A percentile compares a stretch with the other conserved stretches of the same genome.
Evolutionary conservation across 2,113 vertebrate genomes (phyloP).

Genomic region (Silurus asotus): DNA sequence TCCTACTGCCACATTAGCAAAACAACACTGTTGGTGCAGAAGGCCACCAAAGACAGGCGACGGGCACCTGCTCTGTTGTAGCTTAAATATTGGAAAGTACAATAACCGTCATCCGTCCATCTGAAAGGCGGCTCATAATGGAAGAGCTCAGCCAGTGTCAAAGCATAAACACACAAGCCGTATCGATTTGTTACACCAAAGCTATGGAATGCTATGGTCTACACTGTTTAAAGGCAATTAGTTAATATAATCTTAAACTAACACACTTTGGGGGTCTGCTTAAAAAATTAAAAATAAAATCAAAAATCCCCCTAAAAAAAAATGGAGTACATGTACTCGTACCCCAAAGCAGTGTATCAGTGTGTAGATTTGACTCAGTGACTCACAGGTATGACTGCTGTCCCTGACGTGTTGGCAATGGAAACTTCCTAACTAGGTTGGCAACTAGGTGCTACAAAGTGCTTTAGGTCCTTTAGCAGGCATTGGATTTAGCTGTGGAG

Average conservation of each 20-base stretch:
- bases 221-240: slow-evolving; percentile 75
- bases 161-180: slow-evolving; percentile 31
- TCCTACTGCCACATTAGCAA: slow-evolving; percentile 4
- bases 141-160: slow-evolving; percentile 1
- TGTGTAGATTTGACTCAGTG: slow-evolving; percentile 10
- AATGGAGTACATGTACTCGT: background rate
- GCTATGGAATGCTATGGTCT: slow-evolving; percentile 71
- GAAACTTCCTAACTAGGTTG: slow-evolving; percentile 80
- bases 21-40: background rate
- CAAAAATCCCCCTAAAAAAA: too few relatives aligned
- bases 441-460: slow-evolving; percentile 96
- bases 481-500: slow-evolving; percentile 48
- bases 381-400: background rate
- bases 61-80: background rate
- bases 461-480: slow-evolving; percentile 80
- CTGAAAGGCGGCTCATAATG: background rate
- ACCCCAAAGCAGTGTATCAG: slow-evolving; percentile 18
- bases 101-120: background rate
- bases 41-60: background rate
- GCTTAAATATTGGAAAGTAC: background rate
- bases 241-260: slow-evolving; percentile 69
- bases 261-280: slow-evolving; percentile 61
- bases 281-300: slow-evolving; percentile 49
- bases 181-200: slow-evolving; percentile 43
- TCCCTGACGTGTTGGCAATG: slow-evolving; percentile 80